Evolutionary conservation across 1,140 invertebrate species (phyloP).

Genomic region (Chionoecetes opilio): DNA sequence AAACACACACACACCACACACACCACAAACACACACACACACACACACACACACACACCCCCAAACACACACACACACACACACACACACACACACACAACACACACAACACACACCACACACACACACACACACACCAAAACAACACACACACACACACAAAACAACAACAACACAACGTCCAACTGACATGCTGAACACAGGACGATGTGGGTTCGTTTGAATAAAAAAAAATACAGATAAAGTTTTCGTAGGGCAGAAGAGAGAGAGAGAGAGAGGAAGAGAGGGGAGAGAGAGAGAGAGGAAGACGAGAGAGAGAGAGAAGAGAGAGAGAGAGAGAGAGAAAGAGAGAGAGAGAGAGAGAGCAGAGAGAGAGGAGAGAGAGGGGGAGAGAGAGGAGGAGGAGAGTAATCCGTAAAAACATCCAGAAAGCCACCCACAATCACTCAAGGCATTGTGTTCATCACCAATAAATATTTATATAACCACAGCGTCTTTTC

Average conservation of each 20-base stretch:
- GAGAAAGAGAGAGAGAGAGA: conserved; percentile 47
- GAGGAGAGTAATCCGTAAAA: conserved; percentile 12
- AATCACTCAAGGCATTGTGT: not conserved
- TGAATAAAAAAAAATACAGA: too few species aligned
- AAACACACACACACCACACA: too few species aligned
- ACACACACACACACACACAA: too few species aligned
- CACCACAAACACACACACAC: too few species aligned
- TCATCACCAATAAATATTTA: not conserved
- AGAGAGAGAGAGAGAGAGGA: too few species aligned
- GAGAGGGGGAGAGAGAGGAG: conserved; percentile 36
- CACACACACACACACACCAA: conserved; percentile 1
- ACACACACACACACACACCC: too few species aligned
- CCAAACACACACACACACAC: too few species aligned
- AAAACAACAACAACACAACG: not conserved
- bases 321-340: conserved; percentile 16
- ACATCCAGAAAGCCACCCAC: not conserved
- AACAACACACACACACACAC: conserved; percentile 14
- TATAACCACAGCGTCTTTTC: not conserved
- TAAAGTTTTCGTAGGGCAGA: too few species aligned
- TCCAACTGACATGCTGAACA: not conserved
- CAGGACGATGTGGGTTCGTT: not conserved
- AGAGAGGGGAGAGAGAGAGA: conserved; percentile 7
- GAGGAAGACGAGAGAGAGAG: not conserved
- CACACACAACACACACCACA: too few species aligned
- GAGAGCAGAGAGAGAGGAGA: conserved; percentile 13